phyloP scores from a whole-genome alignment of 1,140 invertebrate species.

The Danaus plexippus region DNA sequence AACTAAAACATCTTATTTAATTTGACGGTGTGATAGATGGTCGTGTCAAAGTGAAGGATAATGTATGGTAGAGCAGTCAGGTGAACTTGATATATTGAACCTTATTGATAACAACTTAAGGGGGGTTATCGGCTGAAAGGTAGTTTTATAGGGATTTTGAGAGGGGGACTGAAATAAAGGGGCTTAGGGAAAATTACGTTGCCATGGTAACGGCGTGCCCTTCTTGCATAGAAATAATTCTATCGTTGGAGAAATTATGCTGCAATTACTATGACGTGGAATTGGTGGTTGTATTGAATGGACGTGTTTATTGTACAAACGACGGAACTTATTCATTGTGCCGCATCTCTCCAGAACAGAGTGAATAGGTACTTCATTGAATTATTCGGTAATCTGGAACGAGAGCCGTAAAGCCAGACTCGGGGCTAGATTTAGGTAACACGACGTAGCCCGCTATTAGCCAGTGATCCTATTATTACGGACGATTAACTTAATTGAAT shows the following conservation, averaged over 20 bases:
- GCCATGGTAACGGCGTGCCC: constrained; percentile 37
- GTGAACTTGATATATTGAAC: constrained; percentile 7
- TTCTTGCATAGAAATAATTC: constrained; percentile 21
- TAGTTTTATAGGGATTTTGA: constrained; percentile 21
- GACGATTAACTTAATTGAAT: too few relatives aligned
- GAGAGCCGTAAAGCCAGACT: too few relatives aligned
- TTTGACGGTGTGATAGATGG: constrained; percentile 32
- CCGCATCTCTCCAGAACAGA: not conserved
- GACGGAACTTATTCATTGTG: too few relatives aligned
- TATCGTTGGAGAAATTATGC: constrained; percentile 1
- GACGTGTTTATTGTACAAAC: too few relatives aligned
- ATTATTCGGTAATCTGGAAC: too few relatives aligned
- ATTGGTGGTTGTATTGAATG: constrained; percentile 1
- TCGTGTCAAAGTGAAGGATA: constrained; percentile 30
- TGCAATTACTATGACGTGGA: constrained; percentile 3
- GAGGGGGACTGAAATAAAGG: constrained; percentile 45
- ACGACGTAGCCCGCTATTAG: too few relatives aligned
- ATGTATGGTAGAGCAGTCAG: constrained; percentile 12
- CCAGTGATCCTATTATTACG: too few relatives aligned
- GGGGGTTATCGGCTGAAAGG: constrained; percentile 8
- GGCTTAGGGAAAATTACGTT: constrained; percentile 52
- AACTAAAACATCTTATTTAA: constrained; percentile 18
- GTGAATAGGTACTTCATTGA: too few relatives aligned
- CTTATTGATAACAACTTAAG: constrained; percentile 2
- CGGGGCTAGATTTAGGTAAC: too few relatives aligned